Evolutionary conservation across 2,113 vertebrate genomes (phyloP), one percentile per base, ranked within the genome.

Genomic region (Pelobates fuscus): DNA sequence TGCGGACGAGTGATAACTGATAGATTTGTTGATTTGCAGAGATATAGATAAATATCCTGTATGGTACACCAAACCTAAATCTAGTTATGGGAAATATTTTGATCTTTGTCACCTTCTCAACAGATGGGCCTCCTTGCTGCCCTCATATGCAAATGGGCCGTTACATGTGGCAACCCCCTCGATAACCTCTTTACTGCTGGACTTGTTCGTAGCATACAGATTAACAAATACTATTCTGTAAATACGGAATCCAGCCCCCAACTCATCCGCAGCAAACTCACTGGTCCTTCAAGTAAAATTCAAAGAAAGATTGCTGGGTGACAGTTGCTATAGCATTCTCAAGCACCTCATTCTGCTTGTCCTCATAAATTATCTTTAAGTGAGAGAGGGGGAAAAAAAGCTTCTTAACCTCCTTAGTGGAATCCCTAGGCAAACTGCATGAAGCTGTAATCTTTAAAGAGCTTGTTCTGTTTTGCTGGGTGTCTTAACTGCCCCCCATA

Each of bases 271-370:
- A 44, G 71, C 65, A 17, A 66, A 60, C 62, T 43, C 44, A 43
- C 71, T 29, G 37, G 55, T 54, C 55, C 49, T 37, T 21, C 24
- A 29, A 67, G 54, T 26, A 74, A 58, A 74, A 74, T 71, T 43
- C 61, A 25, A 58, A 60, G 72, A 27, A 24, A 21, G 44, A 77
- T 68, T 77, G 55, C 73, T 54, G 65, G 64, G 64, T 77, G 73
- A 87, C 90, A 94, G 95, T 97, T 98, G 94, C 96, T 97, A 98
- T 96, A 97, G 95, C 93, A 94, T 95, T 96, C 94, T 98, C 94
- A 95, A 96, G 94, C 92, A 96, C 94, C 94, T 93, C 92, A 91
- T 90, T 91, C 91, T 95, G 94, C 95, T 97, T 94, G 92, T 96
- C 55, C 41, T 68, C 94, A 96, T 98, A 96, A 97, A 97, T 98